phyloP scores from a whole-genome alignment of 64 coral and sea anemone genomes.

The Cladopsammia gracilis region DNA sequence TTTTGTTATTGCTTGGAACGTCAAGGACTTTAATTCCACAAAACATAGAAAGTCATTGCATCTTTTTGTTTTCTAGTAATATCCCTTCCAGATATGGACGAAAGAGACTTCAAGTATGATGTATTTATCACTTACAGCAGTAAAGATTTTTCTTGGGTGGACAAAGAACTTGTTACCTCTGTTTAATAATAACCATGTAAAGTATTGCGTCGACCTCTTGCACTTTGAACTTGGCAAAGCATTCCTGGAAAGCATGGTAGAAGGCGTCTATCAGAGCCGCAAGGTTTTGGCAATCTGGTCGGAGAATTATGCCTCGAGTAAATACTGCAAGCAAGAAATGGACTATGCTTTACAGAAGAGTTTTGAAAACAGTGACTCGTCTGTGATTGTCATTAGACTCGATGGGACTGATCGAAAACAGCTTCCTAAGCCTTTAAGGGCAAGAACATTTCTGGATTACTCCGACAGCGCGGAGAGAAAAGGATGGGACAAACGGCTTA shows the following conservation, averaged over 20 bases:
- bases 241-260: conserved; percentile 30
- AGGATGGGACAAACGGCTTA: conserved; percentile 32
- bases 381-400: conserved; percentile 41
- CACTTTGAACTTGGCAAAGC: conserved; percentile 41
- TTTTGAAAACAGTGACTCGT: conserved; percentile 5
- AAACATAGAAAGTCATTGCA: too few species aligned
- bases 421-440: conserved; percentile 33
- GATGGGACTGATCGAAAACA: background rate
- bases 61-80: background rate
- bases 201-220: conserved; percentile 40
- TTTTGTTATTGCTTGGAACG: too few species aligned
- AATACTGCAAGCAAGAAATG: conserved; percentile 38
- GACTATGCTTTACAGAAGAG: conserved; percentile 32
- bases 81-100: background rate
- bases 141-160: conserved; percentile 9
- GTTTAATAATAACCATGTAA: conserved; percentile 13
- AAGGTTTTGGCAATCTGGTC: conserved; percentile 54
- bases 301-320: conserved; percentile 1
- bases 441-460: conserved; percentile 41
- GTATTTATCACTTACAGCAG: conserved; percentile 57
- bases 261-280: conserved; percentile 44
- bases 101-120: conserved; percentile 23
- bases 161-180: background rate
- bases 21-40: too few species aligned
- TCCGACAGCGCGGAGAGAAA: conserved; percentile 28